Base-by-base conservation (phyloP, 2,888 invertebrate species). In the Mesochorus sp. region DNA sequence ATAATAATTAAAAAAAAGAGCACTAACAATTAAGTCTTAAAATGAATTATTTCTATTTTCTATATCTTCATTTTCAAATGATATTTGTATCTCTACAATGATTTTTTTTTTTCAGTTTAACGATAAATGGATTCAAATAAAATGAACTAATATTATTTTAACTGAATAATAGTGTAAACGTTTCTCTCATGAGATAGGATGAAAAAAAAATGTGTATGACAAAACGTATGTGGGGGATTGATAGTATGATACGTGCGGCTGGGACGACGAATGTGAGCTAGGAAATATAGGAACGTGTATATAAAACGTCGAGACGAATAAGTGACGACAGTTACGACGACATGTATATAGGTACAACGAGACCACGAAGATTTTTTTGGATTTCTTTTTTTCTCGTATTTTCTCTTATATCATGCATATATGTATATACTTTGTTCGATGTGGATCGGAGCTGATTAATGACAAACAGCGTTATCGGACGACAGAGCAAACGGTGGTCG, bases 391-490 rank as follows among this genome's bases (percentile, higher is more conserved):
- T 17, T 59, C 39, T 44, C 8, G 42, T 59, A 62, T 68, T 49
- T 47, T 17, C 31, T 70, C 39, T 1, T 12, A 39, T 37, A 28
- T 28, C 4, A 19, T 24, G 12, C 28, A 34, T 37, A 34, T 44
- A 44, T 42, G 57, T 61, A 42, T 26, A 62, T 31, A 42, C 64
- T 49, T 57, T 57, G 53, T 70, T 57, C 64, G 67, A 61, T 47
- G 21, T 37, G 59, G 61, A 71, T 74, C 72, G 59, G 37, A 62
- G 59, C 76, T 84, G 83, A 84, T 84, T 84, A 84, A 84, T 83
- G 83, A 82, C 76, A 76, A 80, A 72, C 68, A 78, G 71, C 64
- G 76, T 75, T 80, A 82, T 81, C 82, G 66, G 55, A 68, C 28
- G 71, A 59, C 28, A 24, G 42, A 53, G 66, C 67, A 74, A 68